Conservation (phyloP, 2,888 invertebrate species). For the Flexamia atlantica region DNA sequence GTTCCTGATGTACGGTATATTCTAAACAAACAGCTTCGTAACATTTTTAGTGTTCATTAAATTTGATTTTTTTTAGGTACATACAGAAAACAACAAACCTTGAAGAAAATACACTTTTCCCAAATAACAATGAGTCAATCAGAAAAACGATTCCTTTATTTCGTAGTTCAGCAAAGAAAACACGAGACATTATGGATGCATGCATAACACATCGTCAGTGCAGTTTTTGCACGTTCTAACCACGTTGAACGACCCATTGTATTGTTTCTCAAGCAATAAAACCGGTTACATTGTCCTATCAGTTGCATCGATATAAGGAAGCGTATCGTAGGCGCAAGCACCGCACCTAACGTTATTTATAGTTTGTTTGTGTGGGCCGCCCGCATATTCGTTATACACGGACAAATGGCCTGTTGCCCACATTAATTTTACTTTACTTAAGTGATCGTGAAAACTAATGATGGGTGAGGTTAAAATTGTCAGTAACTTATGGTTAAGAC, state of each 20-base stretch:
- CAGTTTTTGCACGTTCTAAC: conserved; percentile 17
- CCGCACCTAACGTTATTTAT: background rate
- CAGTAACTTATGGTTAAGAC: background rate
- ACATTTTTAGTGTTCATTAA: no score
- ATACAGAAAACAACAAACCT: background rate
- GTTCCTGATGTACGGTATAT: no score
- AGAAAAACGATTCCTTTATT: background rate
- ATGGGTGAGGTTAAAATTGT: background rate
- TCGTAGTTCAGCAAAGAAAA: background rate
- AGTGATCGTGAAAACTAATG: conserved; percentile 3
- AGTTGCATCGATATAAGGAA: conserved; percentile 29
- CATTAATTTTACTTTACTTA: background rate
- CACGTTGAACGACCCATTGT: conserved; percentile 5
- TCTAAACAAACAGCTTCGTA: no score
- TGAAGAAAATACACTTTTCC: background rate
- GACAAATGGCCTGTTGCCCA: background rate
- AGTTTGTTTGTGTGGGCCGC: conserved; percentile 2
- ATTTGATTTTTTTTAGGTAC: no score
- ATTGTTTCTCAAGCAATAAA: conserved; percentile 13
- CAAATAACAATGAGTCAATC: background rate
- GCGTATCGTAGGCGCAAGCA: conserved; percentile 8
- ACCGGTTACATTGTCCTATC: conserved; percentile 27
- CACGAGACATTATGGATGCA: background rate
- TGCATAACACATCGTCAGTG: conserved; percentile 15
- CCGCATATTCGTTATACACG: background rate